Evolutionary conservation across 2,113 vertebrate species (phyloP).

Genomic region (Zosterops lateralis): DNA sequence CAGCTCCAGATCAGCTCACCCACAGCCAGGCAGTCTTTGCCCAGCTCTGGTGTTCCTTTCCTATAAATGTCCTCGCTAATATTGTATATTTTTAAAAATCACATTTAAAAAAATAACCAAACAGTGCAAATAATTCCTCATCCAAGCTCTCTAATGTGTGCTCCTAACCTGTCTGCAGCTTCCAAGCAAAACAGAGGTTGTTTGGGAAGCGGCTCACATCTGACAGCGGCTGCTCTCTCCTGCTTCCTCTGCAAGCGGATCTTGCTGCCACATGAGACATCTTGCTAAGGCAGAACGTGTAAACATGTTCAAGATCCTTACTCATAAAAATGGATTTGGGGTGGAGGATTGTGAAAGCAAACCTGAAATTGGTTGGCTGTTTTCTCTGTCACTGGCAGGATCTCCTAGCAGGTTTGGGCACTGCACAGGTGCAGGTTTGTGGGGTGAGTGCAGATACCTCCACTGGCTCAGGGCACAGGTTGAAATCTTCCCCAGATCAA

Average conservation of each 20-base stretch:
- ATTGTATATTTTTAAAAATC: conserved; percentile 29
- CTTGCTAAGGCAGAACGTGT: conserved; percentile 11
- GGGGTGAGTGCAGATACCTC: not conserved
- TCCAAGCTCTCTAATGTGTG: conserved; percentile 17
- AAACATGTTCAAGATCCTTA: not conserved
- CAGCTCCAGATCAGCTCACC: not conserved
- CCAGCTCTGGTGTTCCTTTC: not conserved
- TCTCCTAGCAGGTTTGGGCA: not conserved
- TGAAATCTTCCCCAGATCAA: not conserved
- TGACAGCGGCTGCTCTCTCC: conserved; percentile 9
- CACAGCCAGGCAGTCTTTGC: not conserved
- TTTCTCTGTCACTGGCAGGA: not conserved
- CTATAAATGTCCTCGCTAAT: conserved; percentile 48
- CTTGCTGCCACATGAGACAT: conserved; percentile 27
- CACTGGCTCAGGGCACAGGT: accelerated
- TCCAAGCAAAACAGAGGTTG: conserved; percentile 61
- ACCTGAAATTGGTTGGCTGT: not conserved
- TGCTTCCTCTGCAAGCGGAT: conserved; percentile 14
- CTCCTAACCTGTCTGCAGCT: conserved; percentile 37
- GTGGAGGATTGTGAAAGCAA: conserved; percentile 19
- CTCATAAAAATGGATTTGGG: not conserved
- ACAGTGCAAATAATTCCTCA: conserved; percentile 54
- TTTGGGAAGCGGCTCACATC: conserved; percentile 39
- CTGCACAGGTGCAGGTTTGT: accelerated
- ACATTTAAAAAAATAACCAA: conserved; percentile 10